phyloP scores from a whole-genome alignment of 2,888 invertebrate species.

The Athetis lepigone region DNA sequence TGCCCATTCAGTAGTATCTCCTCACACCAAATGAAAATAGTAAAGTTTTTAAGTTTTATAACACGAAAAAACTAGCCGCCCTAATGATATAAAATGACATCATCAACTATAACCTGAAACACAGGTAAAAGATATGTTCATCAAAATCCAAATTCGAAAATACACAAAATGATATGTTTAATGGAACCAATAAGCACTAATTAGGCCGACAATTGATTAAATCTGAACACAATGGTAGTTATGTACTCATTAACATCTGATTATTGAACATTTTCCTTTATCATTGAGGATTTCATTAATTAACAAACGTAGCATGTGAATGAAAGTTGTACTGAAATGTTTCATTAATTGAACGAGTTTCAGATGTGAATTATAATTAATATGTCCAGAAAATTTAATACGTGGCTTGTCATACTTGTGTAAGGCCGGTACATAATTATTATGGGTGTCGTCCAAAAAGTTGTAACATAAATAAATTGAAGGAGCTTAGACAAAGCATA shows the following conservation, averaged over 20 bases:
- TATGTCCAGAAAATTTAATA: background rate
- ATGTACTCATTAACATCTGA: conserved; percentile 17
- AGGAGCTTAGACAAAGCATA: too few species aligned
- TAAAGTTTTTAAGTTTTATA: too few species aligned
- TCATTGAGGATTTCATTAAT: conserved; percentile 23
- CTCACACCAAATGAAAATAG: too few species aligned
- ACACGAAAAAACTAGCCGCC: too few species aligned
- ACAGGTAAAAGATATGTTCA: too few species aligned
- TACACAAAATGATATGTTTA: background rate
- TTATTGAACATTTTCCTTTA: conserved; percentile 15
- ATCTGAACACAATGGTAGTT: conserved; percentile 10
- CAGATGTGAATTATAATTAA: conserved; percentile 28
- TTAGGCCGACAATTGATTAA: background rate
- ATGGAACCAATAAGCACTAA: background rate
- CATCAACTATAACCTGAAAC: too few species aligned
- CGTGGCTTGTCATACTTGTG: background rate
- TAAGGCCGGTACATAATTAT: background rate
- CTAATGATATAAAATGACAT: too few species aligned
- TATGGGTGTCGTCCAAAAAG: background rate
- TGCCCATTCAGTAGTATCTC: too few species aligned
- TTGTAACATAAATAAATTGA: background rate
- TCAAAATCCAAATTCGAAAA: background rate
- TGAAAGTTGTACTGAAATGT: conserved; percentile 21
- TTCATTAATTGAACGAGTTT: conserved; percentile 27
- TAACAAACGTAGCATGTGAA: conserved; percentile 6